Conservation (phyloP, 1,140 invertebrate species). For the Adelges cooleyi region DNA sequence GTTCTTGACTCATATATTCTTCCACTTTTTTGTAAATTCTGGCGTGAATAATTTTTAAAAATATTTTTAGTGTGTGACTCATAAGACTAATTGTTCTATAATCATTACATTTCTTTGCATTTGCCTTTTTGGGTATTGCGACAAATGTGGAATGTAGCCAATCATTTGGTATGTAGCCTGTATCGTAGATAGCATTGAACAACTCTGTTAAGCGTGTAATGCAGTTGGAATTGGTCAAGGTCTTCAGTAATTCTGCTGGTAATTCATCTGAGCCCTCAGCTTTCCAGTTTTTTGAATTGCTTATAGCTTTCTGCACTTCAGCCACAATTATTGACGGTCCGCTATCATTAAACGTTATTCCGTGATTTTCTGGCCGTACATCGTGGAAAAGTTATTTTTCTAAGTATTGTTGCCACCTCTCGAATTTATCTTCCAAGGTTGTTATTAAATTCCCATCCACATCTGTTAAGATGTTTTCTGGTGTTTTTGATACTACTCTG, state of each 20-base stretch:
- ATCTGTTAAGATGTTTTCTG: constrained; percentile 4
- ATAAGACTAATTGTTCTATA: constrained; percentile 8
- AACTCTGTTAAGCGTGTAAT: constrained; percentile 6
- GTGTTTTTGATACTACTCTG: constrained; percentile 5
- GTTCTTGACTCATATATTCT: constrained; percentile 11
- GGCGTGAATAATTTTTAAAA: too few species aligned
- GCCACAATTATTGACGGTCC: not conserved
- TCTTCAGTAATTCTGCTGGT: constrained; percentile 24
- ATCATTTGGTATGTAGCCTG: constrained; percentile 26
- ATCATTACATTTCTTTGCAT: constrained; percentile 7
- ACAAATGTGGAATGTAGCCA: constrained; percentile 28
- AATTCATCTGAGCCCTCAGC: constrained; percentile 8
- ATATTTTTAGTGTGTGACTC: constrained; percentile 25
- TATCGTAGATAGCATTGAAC: constrained; percentile 28
- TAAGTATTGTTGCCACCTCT: constrained; percentile 31
- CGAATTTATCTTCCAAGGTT: constrained; percentile 24
- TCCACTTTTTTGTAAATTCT: constrained; percentile 20
- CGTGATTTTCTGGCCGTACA: not conserved
- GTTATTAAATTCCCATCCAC: constrained; percentile 27
- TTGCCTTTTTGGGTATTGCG: too few species aligned
- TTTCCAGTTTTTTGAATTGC: constrained; percentile 18
- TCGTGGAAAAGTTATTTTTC: not conserved
- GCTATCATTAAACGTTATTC: not conserved
- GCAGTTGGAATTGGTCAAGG: too few species aligned
- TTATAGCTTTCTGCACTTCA: not conserved